Evolutionary conservation across 2,888 invertebrate genomes (phyloP).

Genomic region (Epistrophella euchroma): DNA sequence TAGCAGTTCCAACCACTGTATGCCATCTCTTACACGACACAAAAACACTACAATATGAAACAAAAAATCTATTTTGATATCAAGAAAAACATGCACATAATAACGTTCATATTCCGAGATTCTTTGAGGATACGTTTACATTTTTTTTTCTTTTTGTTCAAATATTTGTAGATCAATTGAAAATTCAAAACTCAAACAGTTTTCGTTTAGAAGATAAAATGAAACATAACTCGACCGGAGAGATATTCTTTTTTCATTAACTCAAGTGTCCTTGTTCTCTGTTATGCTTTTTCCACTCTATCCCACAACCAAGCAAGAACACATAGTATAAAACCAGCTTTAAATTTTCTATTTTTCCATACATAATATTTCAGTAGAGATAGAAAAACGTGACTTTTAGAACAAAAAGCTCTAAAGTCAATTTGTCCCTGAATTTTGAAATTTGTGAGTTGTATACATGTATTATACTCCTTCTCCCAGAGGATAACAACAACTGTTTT

Average conservation of each 20-base stretch:
- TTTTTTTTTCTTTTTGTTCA: not conserved
- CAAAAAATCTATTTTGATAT: not conserved
- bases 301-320: not conserved
- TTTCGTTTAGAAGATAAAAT: not conserved
- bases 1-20: no score
- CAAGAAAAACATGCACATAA: not conserved
- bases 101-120: not conserved
- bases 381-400: constrained; percentile 10
- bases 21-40: no score
- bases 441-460: not conserved
- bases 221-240: not conserved
- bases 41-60: no score
- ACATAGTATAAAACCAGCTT: not conserved
- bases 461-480: not conserved
- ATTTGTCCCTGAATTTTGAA: not conserved
- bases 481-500: not conserved
- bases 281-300: not conserved
- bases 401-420: not conserved
- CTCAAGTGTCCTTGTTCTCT: constrained; percentile 12
- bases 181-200: constrained; percentile 13
- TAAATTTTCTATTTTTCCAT: not conserved
- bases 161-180: constrained; percentile 22
- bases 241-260: not conserved
- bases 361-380: not conserved
- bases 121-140: not conserved